These are phyloP conservation scores for Microcebus jonahi DNA, from an alignment of 2,113 vertebrate species.

Conservation along the genomic window DNA sequence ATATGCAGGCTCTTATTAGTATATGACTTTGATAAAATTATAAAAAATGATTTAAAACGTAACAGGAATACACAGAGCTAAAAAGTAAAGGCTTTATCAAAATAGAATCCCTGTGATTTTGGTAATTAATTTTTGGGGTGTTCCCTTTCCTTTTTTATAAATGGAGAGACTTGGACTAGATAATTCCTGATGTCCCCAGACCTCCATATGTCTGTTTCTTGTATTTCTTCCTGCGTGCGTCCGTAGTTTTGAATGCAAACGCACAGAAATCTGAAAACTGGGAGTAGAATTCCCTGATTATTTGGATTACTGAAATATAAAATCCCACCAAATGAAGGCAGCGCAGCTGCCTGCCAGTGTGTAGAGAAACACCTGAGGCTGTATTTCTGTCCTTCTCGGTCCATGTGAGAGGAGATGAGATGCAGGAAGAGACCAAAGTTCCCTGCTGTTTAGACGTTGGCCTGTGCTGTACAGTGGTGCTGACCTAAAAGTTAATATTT, in stretches of 20 bases:
- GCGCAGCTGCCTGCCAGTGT: background rate
- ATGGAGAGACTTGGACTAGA: background rate
- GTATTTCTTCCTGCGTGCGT: background rate
- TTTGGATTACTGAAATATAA: background rate
- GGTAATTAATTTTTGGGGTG: background rate
- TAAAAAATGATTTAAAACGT: background rate
- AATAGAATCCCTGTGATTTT: background rate
- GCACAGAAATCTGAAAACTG: background rate
- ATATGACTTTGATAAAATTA: background rate
- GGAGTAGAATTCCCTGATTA: background rate
- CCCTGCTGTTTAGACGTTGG: slow-evolving; percentile 65
- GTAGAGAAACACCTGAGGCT: background rate
- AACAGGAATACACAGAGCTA: background rate
- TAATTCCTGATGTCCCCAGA: background rate
- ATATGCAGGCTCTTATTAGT: background rate
- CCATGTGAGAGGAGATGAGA: background rate
- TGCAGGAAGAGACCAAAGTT: slow-evolving; percentile 50
- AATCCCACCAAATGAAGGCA: background rate
- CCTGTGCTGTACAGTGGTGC: slow-evolving; percentile 17
- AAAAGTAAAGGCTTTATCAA: background rate
- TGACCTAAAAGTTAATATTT: slow-evolving; percentile 76
- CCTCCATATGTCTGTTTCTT: background rate
- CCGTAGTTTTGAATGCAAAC: background rate
- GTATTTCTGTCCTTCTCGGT: slow-evolving; percentile 7
- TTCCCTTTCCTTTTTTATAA: background rate